Conservation (phyloP, 2,113 vertebrate species). For the Chaetura pelagica region DNA sequence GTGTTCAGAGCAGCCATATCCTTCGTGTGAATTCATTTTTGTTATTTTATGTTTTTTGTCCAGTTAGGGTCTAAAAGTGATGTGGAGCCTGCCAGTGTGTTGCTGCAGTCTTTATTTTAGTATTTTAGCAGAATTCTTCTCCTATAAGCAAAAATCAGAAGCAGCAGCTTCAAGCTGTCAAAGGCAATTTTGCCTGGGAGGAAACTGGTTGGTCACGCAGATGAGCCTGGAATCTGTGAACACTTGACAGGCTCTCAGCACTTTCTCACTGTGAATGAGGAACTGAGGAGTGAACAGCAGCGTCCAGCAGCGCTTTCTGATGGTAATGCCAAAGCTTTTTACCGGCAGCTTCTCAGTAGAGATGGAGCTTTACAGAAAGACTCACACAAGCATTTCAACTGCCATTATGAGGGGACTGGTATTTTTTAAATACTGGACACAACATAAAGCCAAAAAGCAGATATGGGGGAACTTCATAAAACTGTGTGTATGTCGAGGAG, state of each 20-base stretch:
- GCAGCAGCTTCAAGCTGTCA: conserved; percentile 41
- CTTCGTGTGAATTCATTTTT: neutral
- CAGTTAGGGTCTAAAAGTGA: neutral
- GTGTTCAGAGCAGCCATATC: neutral
- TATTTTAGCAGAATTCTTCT: neutral
- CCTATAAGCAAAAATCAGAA: conserved; percentile 27
- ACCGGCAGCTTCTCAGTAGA: neutral
- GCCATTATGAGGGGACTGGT: neutral
- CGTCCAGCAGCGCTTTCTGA: conserved; percentile 12
- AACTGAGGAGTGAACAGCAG: conserved; percentile 42
- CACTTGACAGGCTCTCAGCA: neutral
- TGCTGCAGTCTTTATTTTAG: neutral
- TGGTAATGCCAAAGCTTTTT: conserved; percentile 4
- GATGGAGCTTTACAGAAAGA: conserved; percentile 1
- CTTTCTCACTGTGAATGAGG: neutral
- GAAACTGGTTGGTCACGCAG: neutral
- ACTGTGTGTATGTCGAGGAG: neutral
- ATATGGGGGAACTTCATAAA: neutral
- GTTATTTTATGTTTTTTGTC: neutral
- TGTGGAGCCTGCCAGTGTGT: neutral
- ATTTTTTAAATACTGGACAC: neutral
- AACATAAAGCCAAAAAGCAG: neutral
- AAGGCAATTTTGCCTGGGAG: conserved; percentile 27
- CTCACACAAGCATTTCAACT: neutral
- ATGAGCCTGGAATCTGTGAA: neutral